Evolutionary conservation across 2,113 vertebrate genomes (phyloP).

Genomic region (Mirounga angustirostris): DNA sequence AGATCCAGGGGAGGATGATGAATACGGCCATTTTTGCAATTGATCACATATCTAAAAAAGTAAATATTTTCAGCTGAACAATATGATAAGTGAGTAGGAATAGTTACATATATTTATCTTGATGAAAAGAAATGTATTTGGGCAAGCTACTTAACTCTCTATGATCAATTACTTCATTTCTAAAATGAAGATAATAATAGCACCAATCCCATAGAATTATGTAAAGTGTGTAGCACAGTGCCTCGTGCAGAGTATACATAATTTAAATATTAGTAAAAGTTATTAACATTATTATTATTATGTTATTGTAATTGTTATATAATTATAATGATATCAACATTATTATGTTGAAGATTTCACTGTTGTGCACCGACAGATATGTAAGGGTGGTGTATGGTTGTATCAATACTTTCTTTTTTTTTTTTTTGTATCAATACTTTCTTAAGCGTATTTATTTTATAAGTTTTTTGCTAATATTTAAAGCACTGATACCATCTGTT

Average conservation of each 20-base stretch:
- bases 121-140: constrained; percentile 5
- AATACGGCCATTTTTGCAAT: neutral
- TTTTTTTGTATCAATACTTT: neutral
- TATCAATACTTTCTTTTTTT: neutral
- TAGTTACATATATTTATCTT: neutral
- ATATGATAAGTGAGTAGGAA: neutral
- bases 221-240: neutral
- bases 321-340: neutral
- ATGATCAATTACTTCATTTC: neutral
- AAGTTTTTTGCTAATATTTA: constrained; percentile 68
- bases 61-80: neutral
- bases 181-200: neutral
- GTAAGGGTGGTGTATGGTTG: neutral
- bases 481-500: constrained; percentile 70
- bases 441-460: constrained; percentile 59
- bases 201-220: neutral
- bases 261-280: neutral
- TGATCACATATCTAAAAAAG: neutral
- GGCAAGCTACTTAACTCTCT: neutral
- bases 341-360: neutral
- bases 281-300: neutral
- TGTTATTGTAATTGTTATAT: too few relatives aligned
- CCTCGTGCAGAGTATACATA: neutral
- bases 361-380: neutral
- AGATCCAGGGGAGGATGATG: neutral